Evolutionary conservation across 1,140 invertebrate species (phyloP), one percentile per base, ranked within the genome.

Genomic region (Neotoxoptera formosana): DNA sequence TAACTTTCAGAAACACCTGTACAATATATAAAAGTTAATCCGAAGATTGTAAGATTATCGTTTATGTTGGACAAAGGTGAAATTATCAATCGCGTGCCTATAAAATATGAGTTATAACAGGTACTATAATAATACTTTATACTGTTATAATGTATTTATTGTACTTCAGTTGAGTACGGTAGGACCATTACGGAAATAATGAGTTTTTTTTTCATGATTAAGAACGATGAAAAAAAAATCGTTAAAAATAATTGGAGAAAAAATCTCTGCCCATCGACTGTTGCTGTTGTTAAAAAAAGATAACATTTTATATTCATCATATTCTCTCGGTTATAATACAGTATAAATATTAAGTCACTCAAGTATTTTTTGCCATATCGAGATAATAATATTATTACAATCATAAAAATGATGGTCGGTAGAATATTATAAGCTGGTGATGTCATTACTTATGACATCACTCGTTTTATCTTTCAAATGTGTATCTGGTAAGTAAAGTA

Each of bases 1-100:
- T 89, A 89, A 89, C 34, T 89, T 56, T 89, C 51, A 34, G 23
- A 89, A 89, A 89, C 88, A 89, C 88, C 88, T 89, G 88, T 89
- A 56, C 36, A 53, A 36, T 36, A 17, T 36, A 56, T 56, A 89
- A 89, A 89, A 89, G 51, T 56, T n/a, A 76, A 76, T 76, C 14
- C 14, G n/a, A 25, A 36, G 8, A 34, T 89, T 34, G 21, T 25
- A 7, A 36, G 34, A 89, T 36, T 56, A 89, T 34, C 51, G 17
- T 89, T 41, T 89, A 89, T 56, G 36, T 56, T 25, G 9, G 21
- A 89, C n/a, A 89, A 89, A 89, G 34, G 88, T 41, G 34, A 53
- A 56, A 56, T 89, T 56, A 36, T 53, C 11, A 56, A 89, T 56
- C 48, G 34, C 23, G n/a, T 53, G 60, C n/a, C 60, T 76, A 89